Base-by-base conservation (phyloP, 2,888 invertebrate genomes). In the Spatulosminthurus flaviceps region DNA sequence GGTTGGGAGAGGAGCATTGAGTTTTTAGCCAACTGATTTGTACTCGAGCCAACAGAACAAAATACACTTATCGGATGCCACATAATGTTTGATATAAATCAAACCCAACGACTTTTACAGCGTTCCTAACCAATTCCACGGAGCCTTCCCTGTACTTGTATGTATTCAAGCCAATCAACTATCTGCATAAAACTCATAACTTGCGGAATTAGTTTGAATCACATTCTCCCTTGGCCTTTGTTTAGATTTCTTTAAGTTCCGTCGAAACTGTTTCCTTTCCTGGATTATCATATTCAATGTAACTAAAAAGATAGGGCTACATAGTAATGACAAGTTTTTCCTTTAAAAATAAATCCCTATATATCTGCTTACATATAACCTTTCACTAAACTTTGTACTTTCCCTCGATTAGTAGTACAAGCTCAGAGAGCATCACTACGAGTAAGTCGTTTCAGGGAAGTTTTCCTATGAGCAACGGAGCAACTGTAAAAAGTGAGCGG, bases 31-130 rank as follows among this genome's bases (percentile, higher is more conserved):
- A 76, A 76, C 76, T 76, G 67, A 76, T 76, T 76, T 76, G 76
- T 76, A 76, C 76, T 76, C 76, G 51, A 42, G 76, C 76, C 76
- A 76, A 76, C 43, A 28, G 43, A 28, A 76, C 34, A 66, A 41
- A 41, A 43, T 67, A 76, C 76, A 26, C 76, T 61, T 74, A 74
- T 74, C 74, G 21, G 26, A 61, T 74, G 28, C 74, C 72, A 29
- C 74, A 76, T 76, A 76, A 76, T 76, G 67, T 76, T 43, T 67
- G 41, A 76, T 67, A 67, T 76, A 76, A 76, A 76, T 76, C 76
- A 76, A 76, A 76, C 13, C 13, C 41, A 76, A 76, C 43, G 76
- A 67, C 76, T 76, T 74, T 74, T 29, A 51, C 29, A 51, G 22
- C 61, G 16, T 73, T 24, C 43, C 64, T 24, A 60, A 28, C 28